These are phyloP conservation scores for Coreius guichenoti DNA, from an alignment of 2,797 vertebrate genomes.

Conservation along the genomic window DNA sequence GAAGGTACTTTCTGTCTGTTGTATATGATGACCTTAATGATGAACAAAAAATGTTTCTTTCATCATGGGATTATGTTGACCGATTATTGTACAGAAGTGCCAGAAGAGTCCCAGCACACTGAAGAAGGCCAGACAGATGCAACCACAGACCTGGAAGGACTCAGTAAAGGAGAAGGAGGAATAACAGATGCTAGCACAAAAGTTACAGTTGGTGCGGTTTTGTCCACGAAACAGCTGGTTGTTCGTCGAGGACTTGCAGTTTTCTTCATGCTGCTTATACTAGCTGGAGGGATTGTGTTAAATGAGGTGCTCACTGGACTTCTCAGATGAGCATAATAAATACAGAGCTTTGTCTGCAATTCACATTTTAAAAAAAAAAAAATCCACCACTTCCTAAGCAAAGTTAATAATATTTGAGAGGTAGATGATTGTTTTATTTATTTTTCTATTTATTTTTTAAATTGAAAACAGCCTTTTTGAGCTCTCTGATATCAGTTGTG, in stretches of 20 bases:
- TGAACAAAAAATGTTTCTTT: background rate
- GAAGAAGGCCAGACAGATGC: conserved; percentile 21
- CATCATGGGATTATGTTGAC: background rate
- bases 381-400: background rate
- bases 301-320: conserved; percentile 67
- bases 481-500: background rate
- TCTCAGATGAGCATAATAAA: conserved; percentile 60
- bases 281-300: conserved; percentile 70
- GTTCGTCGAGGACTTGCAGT: conserved; percentile 68
- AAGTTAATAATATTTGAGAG: background rate
- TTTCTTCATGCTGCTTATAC: conserved; percentile 71
- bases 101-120: conserved; percentile 6
- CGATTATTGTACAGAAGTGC: background rate
- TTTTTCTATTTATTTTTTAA: background rate
- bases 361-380: background rate
- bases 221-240: conserved; percentile 72
- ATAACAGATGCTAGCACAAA: background rate
- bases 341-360: conserved; percentile 5
- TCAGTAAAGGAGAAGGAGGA: conserved; percentile 9
- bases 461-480: background rate
- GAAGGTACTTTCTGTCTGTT: conserved; percentile 33
- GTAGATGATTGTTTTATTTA: conserved; percentile 1
- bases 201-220: background rate
- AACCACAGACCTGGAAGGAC: conserved; percentile 52
- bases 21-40: background rate